These are phyloP conservation scores for Hestina assimilis DNA, from an alignment of 1,140 invertebrate genomes.

Conservation along the genomic window DNA sequence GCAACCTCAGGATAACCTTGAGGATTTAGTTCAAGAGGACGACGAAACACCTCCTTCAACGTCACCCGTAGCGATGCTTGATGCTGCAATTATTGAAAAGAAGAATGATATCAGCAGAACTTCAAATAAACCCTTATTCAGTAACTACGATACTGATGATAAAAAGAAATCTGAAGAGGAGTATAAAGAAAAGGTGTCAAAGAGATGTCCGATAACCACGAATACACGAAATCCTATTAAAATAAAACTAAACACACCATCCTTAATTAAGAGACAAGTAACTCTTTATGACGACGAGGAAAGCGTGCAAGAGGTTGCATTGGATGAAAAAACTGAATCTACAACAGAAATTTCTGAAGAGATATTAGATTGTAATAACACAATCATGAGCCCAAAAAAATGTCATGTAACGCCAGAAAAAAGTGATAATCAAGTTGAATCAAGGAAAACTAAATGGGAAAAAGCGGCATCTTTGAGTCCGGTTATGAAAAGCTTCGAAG, in stretches of 20 bases:
- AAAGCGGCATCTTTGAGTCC: background rate
- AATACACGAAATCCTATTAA: conserved; percentile 70
- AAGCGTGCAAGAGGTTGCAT: conserved; percentile 27
- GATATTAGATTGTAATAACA: conserved; percentile 15
- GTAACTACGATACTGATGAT: conserved; percentile 21
- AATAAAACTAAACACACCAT: conserved; percentile 66
- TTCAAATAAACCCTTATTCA: background rate
- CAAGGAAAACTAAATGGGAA: background rate
- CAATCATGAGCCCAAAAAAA: conserved; percentile 8
- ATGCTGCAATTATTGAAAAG: background rate
- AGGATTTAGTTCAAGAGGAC: conserved; percentile 72
- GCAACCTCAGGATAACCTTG: conserved; percentile 37
- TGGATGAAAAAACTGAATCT: conserved; percentile 22
- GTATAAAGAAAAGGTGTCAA: conserved; percentile 65
- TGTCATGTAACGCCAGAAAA: background rate
- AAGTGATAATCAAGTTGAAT: background rate
- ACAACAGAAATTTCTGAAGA: conserved; percentile 17
- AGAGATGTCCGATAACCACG: conserved; percentile 64
- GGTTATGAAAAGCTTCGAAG: background rate
- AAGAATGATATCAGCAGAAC: background rate
- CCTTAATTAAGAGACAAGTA: conserved; percentile 58
- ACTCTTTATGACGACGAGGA: conserved; percentile 68
- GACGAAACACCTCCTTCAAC: conserved; percentile 38
- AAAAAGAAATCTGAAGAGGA: conserved; percentile 54
- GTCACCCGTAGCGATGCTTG: background rate